Base-by-base conservation (phyloP, 2,797 vertebrate genomes). In the Brotula barbata region DNA sequence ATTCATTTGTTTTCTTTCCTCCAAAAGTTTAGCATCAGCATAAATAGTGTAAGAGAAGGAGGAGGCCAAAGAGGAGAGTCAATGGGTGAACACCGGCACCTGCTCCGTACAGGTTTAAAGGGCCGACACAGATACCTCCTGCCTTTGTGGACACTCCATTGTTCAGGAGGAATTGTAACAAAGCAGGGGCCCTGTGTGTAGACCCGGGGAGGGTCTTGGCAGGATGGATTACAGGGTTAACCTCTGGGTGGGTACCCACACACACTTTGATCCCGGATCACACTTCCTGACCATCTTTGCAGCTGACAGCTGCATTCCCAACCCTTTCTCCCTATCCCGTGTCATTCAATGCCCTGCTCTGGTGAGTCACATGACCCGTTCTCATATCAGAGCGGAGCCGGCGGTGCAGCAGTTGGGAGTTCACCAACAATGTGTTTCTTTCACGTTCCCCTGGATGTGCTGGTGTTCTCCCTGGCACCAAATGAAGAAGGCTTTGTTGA, bases 251-350 rank as follows among this genome's bases (percentile, higher is more conserved):
- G 50, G 57, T 48, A 22, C 25, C 31, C 42, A n/a, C 20, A 1
- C 16, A 0, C 31, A n/a, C 86, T 84, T 83, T 87, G 83, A 88
- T 83, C 42, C 77, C 28, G 8, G 72, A 78, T 78, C 74, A 36
- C 59, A 31, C 78, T 78, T 84, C 77, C 71, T 75, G 45, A 16
- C 43, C 65, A 81, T 71, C 61, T 37, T 70, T 59, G 33, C 58
- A 17, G 33, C 66, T 25, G 65, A 48, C 77, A 78, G 81, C 82
- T 84, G 77, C 39, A 3, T 47, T 39, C 36, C 49, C n/a, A 50
- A 51, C 22, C 50, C 3, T 43, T 33, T 56, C 13, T 47, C 55
- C 56, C 22, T 45, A 55, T 3, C 19, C n/a, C 0, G 7, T 53
- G 70, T 69, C 75, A 70, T 52, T 75, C 43, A 36, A 65, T 20